These are phyloP conservation scores for Dermatemys mawii DNA, from an alignment of 2,113 vertebrate species.

Conservation along the genomic window DNA sequence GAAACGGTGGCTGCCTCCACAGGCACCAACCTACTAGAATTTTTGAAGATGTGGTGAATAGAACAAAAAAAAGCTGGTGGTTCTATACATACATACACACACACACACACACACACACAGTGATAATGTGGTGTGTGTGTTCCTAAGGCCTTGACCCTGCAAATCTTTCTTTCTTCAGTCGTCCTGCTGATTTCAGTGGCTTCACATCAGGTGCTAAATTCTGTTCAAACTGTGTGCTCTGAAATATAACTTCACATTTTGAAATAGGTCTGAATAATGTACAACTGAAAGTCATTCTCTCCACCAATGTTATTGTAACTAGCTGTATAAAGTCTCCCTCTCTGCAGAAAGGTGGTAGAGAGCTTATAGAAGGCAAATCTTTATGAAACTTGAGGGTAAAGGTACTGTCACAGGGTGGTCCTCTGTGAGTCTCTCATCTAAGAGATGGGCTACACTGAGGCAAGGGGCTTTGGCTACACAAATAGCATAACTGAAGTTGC, in stretches of 20 bases:
- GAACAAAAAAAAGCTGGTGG: no score
- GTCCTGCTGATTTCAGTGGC: background rate
- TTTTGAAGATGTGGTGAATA: background rate
- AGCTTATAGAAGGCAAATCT: background rate
- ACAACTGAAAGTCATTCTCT: background rate
- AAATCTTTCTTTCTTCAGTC: background rate
- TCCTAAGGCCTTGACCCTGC: background rate
- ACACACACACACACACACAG: no score
- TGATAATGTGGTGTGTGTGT: no score
- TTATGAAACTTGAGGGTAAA: background rate
- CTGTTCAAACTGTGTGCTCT: background rate
- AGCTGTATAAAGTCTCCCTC: background rate
- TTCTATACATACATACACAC: background rate
- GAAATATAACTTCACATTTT: background rate
- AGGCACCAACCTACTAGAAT: background rate
- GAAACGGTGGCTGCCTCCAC: background rate
- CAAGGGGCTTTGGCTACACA: no score
- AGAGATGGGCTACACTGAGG: no score
- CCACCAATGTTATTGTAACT: rapidly evolving
- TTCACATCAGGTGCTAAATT: background rate
- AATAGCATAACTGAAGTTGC: no score
- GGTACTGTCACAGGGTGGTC: background rate
- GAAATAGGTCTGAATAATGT: background rate
- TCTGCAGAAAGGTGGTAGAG: background rate
- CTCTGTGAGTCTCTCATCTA: background rate